These are phyloP conservation scores for Nycteola revayana DNA, from an alignment of 2,888 invertebrate species.

Conservation along the genomic window DNA sequence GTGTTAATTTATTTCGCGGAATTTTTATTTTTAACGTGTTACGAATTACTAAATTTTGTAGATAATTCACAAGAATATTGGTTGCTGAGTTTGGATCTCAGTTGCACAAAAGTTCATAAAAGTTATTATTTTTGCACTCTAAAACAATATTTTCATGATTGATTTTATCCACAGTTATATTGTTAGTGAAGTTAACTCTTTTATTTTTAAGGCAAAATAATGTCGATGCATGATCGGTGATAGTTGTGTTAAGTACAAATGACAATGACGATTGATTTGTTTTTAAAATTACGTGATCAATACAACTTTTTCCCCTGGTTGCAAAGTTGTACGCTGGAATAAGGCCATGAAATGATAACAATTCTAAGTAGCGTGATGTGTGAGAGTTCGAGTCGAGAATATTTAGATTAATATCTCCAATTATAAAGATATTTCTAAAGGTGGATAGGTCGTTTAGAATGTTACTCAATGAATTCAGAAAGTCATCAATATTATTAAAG, in stretches of 20 bases:
- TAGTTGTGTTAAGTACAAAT: background rate
- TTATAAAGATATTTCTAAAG: conserved; percentile 2
- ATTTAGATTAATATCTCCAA: conserved; percentile 5
- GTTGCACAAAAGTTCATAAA: too few species aligned
- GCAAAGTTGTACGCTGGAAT: conserved; percentile 1
- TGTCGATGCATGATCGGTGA: conserved; percentile 3
- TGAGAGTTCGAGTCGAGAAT: background rate
- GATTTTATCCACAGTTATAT: too few species aligned
- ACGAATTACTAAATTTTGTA: too few species aligned
- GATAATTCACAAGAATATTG: too few species aligned
- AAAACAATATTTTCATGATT: too few species aligned
- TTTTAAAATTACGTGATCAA: conserved; percentile 7
- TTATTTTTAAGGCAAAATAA: conserved; percentile 5
- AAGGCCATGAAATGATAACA: conserved; percentile 1
- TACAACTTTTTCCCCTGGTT: conserved; percentile 4
- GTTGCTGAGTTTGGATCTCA: too few species aligned
- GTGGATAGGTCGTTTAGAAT: background rate
- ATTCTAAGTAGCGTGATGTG: conserved; percentile 1
- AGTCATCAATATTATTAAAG: conserved; percentile 2
- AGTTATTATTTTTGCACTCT: too few species aligned
- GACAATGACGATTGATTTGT: background rate
- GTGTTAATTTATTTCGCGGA: too few species aligned
- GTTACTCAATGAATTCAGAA: background rate
- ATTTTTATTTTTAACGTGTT: too few species aligned
- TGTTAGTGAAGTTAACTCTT: too few species aligned